Percentiles rank a stretch among this genome's conserved stretches.
These are phyloP conservation scores for Hyla sarda DNA, from an alignment of 2,113 vertebrate genomes.

Conservation along the genomic window DNA sequence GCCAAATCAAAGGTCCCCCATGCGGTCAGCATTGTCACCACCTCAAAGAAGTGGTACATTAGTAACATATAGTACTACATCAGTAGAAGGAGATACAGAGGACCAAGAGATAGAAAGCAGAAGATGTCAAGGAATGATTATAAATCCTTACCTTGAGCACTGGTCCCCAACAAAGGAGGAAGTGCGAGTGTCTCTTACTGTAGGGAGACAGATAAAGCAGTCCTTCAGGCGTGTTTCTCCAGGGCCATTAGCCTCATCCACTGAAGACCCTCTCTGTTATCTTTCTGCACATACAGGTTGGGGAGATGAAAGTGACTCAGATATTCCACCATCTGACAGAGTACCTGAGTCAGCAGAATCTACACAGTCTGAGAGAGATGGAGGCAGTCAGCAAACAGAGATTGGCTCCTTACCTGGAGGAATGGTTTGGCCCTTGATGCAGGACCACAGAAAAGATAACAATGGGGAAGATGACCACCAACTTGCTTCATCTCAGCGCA, in stretches of 20 bases:
- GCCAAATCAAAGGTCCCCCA: slow-evolving; percentile 56
- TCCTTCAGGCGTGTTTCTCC: slow-evolving; percentile 56
- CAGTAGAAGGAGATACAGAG: slow-evolving; percentile 56
- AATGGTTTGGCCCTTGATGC: slow-evolving; percentile 55
- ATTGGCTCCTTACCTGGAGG: slow-evolving; percentile 49
- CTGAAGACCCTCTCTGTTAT: slow-evolving; percentile 56
- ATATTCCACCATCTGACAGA: slow-evolving; percentile 55
- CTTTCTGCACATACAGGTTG: slow-evolving; percentile 57
- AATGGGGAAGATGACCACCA: slow-evolving; percentile 52
- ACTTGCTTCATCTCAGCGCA: slow-evolving; percentile 54
- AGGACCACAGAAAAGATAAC: slow-evolving; percentile 52
- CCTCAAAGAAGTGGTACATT: slow-evolving; percentile 57
- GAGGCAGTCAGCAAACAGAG: slow-evolving; percentile 56
- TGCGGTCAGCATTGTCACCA: slow-evolving; percentile 52
- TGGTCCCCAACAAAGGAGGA: slow-evolving; percentile 58
- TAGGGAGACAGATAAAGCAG: slow-evolving; percentile 55
- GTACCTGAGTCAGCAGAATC: slow-evolving; percentile 55
- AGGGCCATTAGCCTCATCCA: slow-evolving; percentile 54
- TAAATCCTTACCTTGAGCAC: slow-evolving; percentile 53
- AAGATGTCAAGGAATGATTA: slow-evolving; percentile 58
- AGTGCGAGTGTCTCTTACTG: slow-evolving; percentile 52
- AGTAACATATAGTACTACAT: slow-evolving; percentile 57
- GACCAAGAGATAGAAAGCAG: slow-evolving; percentile 55
- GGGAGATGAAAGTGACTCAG: slow-evolving; percentile 58
- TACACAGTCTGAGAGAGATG: slow-evolving; percentile 56